Conservation (phyloP, 2,113 vertebrate genomes). For the Vidua macroura region DNA sequence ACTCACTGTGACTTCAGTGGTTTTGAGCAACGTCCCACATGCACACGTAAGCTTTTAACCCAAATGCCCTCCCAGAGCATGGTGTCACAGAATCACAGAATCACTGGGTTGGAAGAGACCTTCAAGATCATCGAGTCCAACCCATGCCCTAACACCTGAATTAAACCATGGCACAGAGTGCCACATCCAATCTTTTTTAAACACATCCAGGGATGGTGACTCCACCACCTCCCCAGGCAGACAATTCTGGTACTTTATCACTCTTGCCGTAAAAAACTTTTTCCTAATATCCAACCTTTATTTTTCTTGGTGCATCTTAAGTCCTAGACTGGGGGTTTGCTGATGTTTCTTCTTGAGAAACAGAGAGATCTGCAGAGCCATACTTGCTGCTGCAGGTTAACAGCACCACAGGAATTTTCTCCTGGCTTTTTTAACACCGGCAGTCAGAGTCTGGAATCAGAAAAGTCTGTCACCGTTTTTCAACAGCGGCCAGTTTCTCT, state of each 20-base stretch:
- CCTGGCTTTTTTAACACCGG: background rate
- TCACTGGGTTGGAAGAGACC: background rate
- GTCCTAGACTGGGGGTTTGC: background rate
- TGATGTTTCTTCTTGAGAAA: background rate
- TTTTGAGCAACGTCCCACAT: background rate
- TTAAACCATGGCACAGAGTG: background rate
- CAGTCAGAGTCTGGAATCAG: background rate
- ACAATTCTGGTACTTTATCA: background rate
- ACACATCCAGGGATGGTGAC: background rate
- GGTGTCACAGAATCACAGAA: background rate
- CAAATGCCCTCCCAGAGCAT: background rate
- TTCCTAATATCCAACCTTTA: background rate
- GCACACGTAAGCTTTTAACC: background rate
- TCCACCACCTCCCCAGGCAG: background rate
- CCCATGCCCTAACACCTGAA: background rate
- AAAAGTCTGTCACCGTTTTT: background rate
- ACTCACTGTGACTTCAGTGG: background rate
- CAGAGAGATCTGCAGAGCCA: background rate
- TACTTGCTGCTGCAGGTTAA: background rate
- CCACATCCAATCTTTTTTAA: background rate
- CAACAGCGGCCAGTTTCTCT: background rate
- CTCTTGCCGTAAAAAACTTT: background rate
- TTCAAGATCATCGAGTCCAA: background rate
- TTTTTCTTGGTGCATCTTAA: background rate
- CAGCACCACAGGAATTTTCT: background rate